Evolutionary conservation across 2,113 vertebrate species (phyloP), one percentile per base, ranked within the genome.

Genomic region (Cardinalis cardinalis): DNA sequence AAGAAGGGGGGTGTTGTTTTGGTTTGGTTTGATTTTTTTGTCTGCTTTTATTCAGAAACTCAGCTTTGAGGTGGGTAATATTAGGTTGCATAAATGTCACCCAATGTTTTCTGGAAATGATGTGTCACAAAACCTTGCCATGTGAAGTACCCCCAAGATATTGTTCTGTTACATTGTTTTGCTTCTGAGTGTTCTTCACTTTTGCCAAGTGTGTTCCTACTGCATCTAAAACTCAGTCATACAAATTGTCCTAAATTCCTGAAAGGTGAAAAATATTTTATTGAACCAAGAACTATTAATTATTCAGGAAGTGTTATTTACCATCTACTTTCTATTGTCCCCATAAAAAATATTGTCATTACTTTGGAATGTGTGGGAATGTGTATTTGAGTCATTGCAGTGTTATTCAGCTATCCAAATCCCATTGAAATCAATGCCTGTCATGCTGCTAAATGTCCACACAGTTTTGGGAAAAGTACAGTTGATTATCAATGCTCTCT

Each of bases 121-220:
- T 20, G 4, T 60, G 41, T 34, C 15, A 69, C 15, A 64, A 65
- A 74, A 41, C 7, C 10, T 64, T 29, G 36, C 3, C 18, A 25
- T 12, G 29, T 6, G 3, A 49, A 36, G 8, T 0, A 2, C 10
- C 4, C 5, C 18, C 23, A 70, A 61, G 12, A 40, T 48, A 74
- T 14, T 24, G 12, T 40, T 60, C 12, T 11, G 1, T 66, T 56
- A n/a, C 17, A n/a, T 1, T 36, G 3, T 56, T 70, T 51, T 31
- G 14, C 1, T 46, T 60, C 66, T 71, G 4, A 38, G 32, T 24
- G 13, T 18, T 79, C 9, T 49, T 86, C 14, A 29, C 16, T 20
- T 38, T 3, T 17, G 6, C 23, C 29, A 63, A 60, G 7, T 17
- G 3, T 1, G 1, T 48, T 53, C 3, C 1, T 34, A 51, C 3